Base-by-base conservation (phyloP, 2,113 vertebrate genomes). In the Alouatta palliata region DNA sequence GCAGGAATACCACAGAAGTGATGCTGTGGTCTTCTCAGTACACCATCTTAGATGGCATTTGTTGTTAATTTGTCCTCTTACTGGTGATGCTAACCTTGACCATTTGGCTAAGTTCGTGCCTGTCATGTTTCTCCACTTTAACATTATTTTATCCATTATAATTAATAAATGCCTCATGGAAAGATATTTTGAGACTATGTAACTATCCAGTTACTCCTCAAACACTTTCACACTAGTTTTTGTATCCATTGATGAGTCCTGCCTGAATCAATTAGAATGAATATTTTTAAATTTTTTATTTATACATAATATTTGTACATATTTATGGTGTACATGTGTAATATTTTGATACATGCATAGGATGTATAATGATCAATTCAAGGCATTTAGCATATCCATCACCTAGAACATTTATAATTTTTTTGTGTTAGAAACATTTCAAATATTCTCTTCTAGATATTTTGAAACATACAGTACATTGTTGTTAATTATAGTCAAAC, bases 181-280 rank as follows among this genome's bases (percentile, higher is more conserved):
- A 82, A 77, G 35, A 40, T 77, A 56, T 27, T 94, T 68, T 92
- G 37, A 86, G 52, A 45, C 37, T 35, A 45, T 80, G 10, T 56
- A 88, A 40, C 54, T 68, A 68, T 81, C 4, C 21, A 68, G 40
- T 83, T 73, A 64, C 17, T 47, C 43, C n/a, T 91, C n/a, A 84
- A 77, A 49, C 37, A 68, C 56, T 66, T 52, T 75, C n/a, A 35
- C 14, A 56, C 45, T 47, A 66, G 35, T 95, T 54, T 96, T 45
- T 84, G 9, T 73, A 84, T 58, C 54, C 30, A 35, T 75, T 92
- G 77, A 66, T 93, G 25, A 90, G n/a, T 64, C 25, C 35, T 86
- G n/a, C 68, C 75, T 83, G n/a, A 90, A 82, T 64, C 35, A 83
- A 96, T 95, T 64, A 90, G 75, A 96, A 83, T 82, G 12, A 95